phyloP scores from a whole-genome alignment of 2,113 vertebrate genomes.

The Dromaius novaehollandiae region DNA sequence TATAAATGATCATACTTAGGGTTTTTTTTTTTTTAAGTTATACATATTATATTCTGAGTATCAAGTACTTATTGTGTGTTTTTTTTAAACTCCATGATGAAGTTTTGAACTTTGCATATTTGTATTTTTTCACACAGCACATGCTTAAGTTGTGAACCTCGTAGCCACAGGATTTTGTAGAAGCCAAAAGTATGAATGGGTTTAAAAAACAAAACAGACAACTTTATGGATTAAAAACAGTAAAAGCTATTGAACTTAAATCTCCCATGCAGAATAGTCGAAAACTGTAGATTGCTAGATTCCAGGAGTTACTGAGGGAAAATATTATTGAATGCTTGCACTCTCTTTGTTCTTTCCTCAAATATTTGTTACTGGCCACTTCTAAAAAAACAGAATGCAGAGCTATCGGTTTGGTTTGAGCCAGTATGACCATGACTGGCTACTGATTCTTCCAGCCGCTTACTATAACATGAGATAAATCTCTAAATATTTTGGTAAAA shows the following conservation, averaged over 20 bases:
- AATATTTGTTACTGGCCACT: neutral
- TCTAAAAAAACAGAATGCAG: neutral
- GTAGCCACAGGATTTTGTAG: neutral
- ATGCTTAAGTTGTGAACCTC: neutral
- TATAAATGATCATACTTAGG: neutral
- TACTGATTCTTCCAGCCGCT: neutral
- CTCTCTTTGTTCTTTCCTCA: neutral
- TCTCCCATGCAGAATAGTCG: too few relatives aligned
- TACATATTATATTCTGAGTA: neutral
- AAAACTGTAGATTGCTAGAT: neutral
- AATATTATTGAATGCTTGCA: neutral
- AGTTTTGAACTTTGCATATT: neutral
- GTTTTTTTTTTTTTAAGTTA: neutral
- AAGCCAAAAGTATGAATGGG: neutral
- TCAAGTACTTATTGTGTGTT: neutral
- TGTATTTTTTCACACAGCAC: neutral
- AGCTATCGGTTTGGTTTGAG: neutral
- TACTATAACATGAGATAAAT: neutral
- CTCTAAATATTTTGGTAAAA: constrained; percentile 33
- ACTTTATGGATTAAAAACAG: neutral
- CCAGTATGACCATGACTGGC: neutral
- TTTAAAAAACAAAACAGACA: neutral
- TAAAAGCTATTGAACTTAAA: too few relatives aligned
- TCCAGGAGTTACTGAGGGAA: neutral
- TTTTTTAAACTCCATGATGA: neutral